Percentiles rank a stretch among this genome's conserved stretches.
phyloP scores from a whole-genome alignment of 2,113 vertebrate genomes.

The Vulpes lagopus region DNA sequence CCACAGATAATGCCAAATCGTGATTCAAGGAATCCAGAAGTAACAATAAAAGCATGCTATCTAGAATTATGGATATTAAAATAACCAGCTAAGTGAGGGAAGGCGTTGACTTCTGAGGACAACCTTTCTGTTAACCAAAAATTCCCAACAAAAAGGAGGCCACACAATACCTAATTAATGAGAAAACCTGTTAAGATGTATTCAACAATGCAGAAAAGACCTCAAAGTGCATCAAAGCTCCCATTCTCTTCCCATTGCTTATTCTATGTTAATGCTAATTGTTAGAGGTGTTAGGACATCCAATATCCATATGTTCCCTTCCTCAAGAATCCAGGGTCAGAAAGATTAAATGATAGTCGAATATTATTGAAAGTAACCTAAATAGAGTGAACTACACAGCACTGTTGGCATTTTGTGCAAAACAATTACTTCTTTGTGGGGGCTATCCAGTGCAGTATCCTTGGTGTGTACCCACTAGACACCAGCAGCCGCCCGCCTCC shows the following conservation, averaged over 20 bases:
- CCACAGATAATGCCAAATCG: neutral
- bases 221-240: neutral
- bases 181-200: neutral
- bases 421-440: neutral
- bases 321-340: neutral
- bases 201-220: neutral
- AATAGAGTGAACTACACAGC: neutral
- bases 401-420: neutral
- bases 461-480: neutral
- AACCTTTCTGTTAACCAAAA: neutral
- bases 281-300: neutral
- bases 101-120: neutral
- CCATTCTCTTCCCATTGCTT: neutral
- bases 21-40: neutral
- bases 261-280: neutral
- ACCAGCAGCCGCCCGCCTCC: neutral
- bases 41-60: neutral
- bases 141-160: neutral
- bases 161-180: neutral
- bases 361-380: slow-evolving; percentile 6
- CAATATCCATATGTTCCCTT: neutral
- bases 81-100: neutral
- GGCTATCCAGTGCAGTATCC: neutral
- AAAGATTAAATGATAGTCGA: neutral
- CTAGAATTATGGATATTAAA: neutral